Evolutionary conservation across 2,888 invertebrate species (phyloP), one percentile per base, ranked within the genome.

Genomic region (Metopia argyrocephala): DNA sequence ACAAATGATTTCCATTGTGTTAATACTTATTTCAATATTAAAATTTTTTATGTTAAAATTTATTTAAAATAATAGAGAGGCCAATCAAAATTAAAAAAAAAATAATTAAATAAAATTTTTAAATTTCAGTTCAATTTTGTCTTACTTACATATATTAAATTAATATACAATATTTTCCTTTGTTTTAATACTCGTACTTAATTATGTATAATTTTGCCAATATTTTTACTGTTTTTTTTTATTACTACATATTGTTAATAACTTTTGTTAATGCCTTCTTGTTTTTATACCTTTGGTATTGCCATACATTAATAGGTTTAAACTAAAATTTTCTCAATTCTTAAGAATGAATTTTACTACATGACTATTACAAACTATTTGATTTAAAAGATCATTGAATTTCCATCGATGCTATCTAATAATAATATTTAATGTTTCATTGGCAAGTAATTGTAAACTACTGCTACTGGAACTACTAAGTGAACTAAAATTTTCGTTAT

Each of bases 321-420:
- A 52, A 46, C 28, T 31, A 21, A 52, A 61, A 38, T 50, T 28
- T 52, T 46, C 25, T 69, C 45, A 2, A 71, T 20, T 23, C 0
- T n/a, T n/a, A n/a, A n/a, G n/a, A n/a, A 64, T 70, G 23, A 65
- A 28, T 50, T 62, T 59, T 48, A 21, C 46, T 66, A 21, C 27
- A 52, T 65, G 59, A 74, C 25, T 56, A 28, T 48, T 68, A 56
- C 28, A 28, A 66, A 65, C 70, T 50, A 23, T 4, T 48, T 38
- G 54, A 38, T 20, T 65, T 57, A 38, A 25, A 28, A 46, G 66
- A 66, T 38, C n/a, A 59, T n/a, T 50, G 28, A 61, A 69, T 46
- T 69, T 73, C 57, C 73, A 48, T 65, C 61, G 71, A 75, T 84
- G 84, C 81, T 84, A 82, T 81, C 83, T 83, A 70, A 83, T 78